Conservation (phyloP, 2,797 vertebrate species). For the Graptemys geographica region DNA sequence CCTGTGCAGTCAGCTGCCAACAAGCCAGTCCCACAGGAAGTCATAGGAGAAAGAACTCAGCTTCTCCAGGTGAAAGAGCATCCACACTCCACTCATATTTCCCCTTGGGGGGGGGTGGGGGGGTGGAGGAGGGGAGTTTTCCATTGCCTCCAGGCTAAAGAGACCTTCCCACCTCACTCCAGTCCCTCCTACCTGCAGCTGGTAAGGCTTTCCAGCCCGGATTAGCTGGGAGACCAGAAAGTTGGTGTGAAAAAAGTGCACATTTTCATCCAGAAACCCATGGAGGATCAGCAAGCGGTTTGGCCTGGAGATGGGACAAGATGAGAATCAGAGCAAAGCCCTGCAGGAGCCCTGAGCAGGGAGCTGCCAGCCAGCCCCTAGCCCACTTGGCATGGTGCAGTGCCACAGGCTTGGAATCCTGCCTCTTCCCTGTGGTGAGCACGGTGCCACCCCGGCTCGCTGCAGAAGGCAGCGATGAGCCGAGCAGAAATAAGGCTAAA, state of each 20-base stretch:
- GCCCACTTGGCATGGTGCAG: background rate
- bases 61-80: background rate
- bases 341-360: background rate
- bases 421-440: background rate
- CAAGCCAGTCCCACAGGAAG: accelerated
- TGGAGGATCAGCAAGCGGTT: constrained; percentile 98
- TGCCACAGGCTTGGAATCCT: accelerated
- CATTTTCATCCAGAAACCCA: constrained; percentile 98
- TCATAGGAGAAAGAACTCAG: background rate
- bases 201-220: constrained; percentile 98
- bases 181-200: constrained; percentile 89
- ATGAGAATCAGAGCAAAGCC: background rate
- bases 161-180: background rate
- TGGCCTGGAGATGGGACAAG: constrained; percentile 81
- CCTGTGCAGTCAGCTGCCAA: accelerated
- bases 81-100: too few species aligned
- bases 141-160: background rate
- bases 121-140: background rate
- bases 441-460: accelerated
- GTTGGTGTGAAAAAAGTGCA: constrained; percentile 99
- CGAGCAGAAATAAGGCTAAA: accelerated
- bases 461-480: background rate
- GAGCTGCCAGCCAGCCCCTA: background rate
- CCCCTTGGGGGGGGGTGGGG: background rate
- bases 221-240: constrained; percentile 98